Base-by-base conservation (phyloP, 37 sponge, comb jelly and placozoan species). In the Diacarnus erythraeanus region DNA sequence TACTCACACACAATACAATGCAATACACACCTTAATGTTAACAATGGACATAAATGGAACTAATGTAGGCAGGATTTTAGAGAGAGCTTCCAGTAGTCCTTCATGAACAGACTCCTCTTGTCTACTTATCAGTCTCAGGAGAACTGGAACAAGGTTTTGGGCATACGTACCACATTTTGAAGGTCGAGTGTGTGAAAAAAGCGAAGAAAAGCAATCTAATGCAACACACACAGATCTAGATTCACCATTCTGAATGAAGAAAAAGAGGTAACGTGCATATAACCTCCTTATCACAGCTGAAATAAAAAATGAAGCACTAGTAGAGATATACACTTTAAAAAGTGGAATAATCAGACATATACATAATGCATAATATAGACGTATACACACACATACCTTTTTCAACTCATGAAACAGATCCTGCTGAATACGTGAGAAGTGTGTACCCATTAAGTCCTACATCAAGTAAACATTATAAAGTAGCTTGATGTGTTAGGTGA, bases 391-490 rank as follows among this genome's bases (percentile, higher is more conserved):
- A 30, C 38, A 9, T 26, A 87, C 88, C 72, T 87, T 87, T 60
- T 87, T 87, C 35, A 87, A 51, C 42, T 87, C 88, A 39, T 87
- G 88, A 41, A 81, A 87, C 12, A 87, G 57, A 58, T 80, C 82
- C 34, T 81, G 77, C 66, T 81, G 88, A 35, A 87, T 71, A 0
- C 82, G 42, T 20, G 60, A 58, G n/a, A 81, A 43, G 29, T 87
- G 71, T 10, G 71, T 44, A 35, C 26, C 42, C 80, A 86, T 78
- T 29, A 86, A 41, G 0, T 30, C 35, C 86, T 86, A 25, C 0
- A 70, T 0, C 27, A 10, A 20, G 56, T 17, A 17, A 20, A 17
- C 17, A 17, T 54, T 54, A 54, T 54, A 17, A 20, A 17, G 56
- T 54, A 17, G 10, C 10, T 54, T 10, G 10, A 17, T 54, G 56